Percentiles rank a stretch among this genome's conserved stretches.
phyloP scores from a whole-genome alignment of 2,888 invertebrate genomes.

The Anthophora plumipes region DNA sequence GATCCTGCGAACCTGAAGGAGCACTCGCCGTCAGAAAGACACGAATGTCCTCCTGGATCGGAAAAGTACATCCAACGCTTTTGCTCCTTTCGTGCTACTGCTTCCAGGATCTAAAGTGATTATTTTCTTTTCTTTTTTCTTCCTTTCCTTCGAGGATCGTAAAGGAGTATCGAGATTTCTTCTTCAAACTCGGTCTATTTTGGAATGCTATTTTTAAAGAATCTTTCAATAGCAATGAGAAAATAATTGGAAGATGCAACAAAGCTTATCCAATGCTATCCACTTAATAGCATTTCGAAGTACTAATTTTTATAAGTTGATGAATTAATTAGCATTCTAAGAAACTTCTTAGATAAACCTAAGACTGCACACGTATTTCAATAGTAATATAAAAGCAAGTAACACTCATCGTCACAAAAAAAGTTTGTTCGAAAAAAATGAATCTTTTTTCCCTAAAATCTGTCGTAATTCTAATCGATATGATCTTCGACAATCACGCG shows the following conservation, averaged over 20 bases:
- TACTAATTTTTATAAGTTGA: too few relatives aligned
- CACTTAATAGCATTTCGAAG: too few relatives aligned
- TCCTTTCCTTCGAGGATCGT: slow-evolving; percentile 4
- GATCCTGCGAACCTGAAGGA: slow-evolving; percentile 47
- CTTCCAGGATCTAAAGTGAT: not conserved
- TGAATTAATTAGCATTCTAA: too few relatives aligned
- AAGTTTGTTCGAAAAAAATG: not conserved
- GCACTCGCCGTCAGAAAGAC: slow-evolving; percentile 49
- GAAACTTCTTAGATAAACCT: too few relatives aligned
- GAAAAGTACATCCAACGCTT: slow-evolving; percentile 43
- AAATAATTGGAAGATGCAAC: too few relatives aligned
- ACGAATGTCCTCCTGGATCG: slow-evolving; percentile 10
- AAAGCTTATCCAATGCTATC: too few relatives aligned
- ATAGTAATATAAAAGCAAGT: too few relatives aligned
- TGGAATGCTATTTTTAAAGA: too few relatives aligned
- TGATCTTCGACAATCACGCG: not conserved
- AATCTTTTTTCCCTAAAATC: not conserved
- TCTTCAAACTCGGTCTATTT: not conserved
- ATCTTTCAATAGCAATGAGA: too few relatives aligned
- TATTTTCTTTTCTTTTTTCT: not conserved
- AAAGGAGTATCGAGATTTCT: slow-evolving; percentile 8
- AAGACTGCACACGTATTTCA: too few relatives aligned
- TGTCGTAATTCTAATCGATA: too few relatives aligned
- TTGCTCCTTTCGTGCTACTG: slow-evolving; percentile 21
- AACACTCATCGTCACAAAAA: too few relatives aligned